Conservation (phyloP, 2,113 vertebrate species). For the Tachysurus vachellii region DNA sequence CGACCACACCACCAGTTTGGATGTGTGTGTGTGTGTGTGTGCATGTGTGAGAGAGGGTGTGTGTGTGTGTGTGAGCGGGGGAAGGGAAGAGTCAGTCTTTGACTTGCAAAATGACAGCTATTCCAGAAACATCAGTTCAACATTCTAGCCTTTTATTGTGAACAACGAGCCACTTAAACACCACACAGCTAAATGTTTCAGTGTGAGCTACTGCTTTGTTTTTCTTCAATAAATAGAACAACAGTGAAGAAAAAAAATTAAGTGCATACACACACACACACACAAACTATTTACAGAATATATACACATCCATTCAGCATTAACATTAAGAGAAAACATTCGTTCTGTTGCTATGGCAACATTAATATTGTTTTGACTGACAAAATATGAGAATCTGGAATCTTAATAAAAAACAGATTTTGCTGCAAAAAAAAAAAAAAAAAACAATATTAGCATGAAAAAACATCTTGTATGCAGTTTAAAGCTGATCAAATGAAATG, state of each 20-base stretch:
- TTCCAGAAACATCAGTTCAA: conserved; percentile 41
- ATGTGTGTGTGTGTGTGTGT: background rate
- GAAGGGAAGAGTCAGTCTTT: background rate
- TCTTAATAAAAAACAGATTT: background rate
- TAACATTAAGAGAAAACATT: background rate
- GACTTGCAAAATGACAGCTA: conserved; percentile 39
- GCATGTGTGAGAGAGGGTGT: conserved; percentile 9
- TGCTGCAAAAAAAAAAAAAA: background rate
- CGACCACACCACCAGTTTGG: background rate
- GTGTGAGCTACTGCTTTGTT: conserved; percentile 61
- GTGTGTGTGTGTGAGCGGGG: background rate
- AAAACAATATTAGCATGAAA: background rate
- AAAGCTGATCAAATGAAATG: background rate
- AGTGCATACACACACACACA: conserved; percentile 60
- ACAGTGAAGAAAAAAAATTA: conserved; percentile 52
- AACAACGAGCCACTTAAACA: conserved; percentile 41
- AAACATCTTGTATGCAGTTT: background rate
- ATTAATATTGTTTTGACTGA: background rate
- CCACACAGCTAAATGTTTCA: conserved; percentile 62
- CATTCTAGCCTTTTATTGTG: conserved; percentile 53
- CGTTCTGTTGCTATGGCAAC: background rate
- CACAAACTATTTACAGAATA: conserved; percentile 62
- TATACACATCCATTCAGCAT: background rate
- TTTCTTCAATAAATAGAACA: conserved; percentile 70
- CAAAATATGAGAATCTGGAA: background rate